These are phyloP conservation scores for Alitta virens DNA, from an alignment of 2,888 invertebrate species.

Conservation along the genomic window DNA sequence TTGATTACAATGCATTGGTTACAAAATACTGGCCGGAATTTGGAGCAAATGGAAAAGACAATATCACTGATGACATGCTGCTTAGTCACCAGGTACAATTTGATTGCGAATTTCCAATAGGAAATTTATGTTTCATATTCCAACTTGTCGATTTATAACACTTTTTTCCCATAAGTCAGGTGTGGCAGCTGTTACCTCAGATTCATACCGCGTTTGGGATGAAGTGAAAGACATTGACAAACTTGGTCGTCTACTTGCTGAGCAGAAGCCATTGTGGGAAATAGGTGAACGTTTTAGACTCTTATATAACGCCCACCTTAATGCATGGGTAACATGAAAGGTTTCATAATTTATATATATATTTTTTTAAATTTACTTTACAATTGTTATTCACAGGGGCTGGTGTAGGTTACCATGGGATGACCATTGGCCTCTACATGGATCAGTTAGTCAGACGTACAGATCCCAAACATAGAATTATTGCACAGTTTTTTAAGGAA, in stretches of 20 bases:
- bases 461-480: slow-evolving; percentile 52
- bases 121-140: too few relatives aligned
- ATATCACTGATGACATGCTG: slow-evolving; percentile 54
- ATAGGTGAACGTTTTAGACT: not conserved
- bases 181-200: too few relatives aligned
- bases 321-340: too few relatives aligned
- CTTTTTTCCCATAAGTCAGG: too few relatives aligned
- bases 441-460: slow-evolving; percentile 55
- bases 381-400: slow-evolving; percentile 34
- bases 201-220: not conserved
- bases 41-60: slow-evolving; percentile 53
- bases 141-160: too few relatives aligned
- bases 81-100: slow-evolving; percentile 53
- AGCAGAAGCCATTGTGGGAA: not conserved
- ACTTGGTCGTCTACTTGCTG: not conserved
- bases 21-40: slow-evolving; percentile 58
- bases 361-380: too few relatives aligned
- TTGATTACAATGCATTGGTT: slow-evolving; percentile 51
- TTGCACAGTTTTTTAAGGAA: slow-evolving; percentile 53
- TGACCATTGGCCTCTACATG: slow-evolving; percentile 56
- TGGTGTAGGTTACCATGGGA: slow-evolving; percentile 55
- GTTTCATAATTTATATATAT: too few relatives aligned
- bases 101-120: too few relatives aligned
- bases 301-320: too few relatives aligned
- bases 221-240: not conserved